These are phyloP conservation scores for Parapsyche elsis DNA, from an alignment of 1,140 invertebrate genomes.

Conservation along the genomic window DNA sequence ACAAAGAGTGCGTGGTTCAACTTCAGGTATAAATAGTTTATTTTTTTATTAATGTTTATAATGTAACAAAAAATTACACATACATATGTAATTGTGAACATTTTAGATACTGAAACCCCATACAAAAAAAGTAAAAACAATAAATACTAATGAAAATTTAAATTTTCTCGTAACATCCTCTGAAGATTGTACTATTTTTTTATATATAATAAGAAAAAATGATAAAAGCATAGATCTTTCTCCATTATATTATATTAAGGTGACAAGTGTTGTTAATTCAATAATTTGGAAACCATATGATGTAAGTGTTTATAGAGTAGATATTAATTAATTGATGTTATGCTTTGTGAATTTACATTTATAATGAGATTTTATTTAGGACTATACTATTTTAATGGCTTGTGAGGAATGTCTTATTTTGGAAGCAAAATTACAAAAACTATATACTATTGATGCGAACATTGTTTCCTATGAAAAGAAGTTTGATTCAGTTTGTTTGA, in stretches of 20 bases:
- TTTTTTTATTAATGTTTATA: not conserved
- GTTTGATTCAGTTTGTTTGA: constrained; percentile 27
- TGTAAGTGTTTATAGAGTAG: constrained; percentile 19
- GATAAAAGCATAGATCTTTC: constrained; percentile 12
- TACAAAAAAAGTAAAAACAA: constrained; percentile 61
- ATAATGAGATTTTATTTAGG: constrained; percentile 10
- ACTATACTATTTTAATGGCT: constrained; percentile 37
- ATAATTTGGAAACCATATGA: constrained; percentile 46
- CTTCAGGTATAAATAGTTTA: constrained; percentile 37
- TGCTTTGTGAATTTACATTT: not conserved
- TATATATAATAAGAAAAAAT: constrained; percentile 56
- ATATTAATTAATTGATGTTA: not conserved
- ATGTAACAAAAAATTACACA: constrained; percentile 7
- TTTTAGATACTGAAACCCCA: constrained; percentile 69
- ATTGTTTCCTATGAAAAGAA: constrained; percentile 34
- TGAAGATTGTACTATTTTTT: constrained; percentile 69
- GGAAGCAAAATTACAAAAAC: constrained; percentile 44
- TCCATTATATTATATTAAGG: constrained; percentile 47
- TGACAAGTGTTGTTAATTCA: constrained; percentile 30
- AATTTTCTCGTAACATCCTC: constrained; percentile 66
- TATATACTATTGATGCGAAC: constrained; percentile 22
- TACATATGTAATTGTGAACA: constrained; percentile 17
- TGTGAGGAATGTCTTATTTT: constrained; percentile 43
- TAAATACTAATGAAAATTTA: constrained; percentile 63
- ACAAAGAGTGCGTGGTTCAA: constrained; percentile 10